These are phyloP conservation scores for Prosapia bicincta DNA, from an alignment of 2,888 invertebrate species.

Conservation along the genomic window DNA sequence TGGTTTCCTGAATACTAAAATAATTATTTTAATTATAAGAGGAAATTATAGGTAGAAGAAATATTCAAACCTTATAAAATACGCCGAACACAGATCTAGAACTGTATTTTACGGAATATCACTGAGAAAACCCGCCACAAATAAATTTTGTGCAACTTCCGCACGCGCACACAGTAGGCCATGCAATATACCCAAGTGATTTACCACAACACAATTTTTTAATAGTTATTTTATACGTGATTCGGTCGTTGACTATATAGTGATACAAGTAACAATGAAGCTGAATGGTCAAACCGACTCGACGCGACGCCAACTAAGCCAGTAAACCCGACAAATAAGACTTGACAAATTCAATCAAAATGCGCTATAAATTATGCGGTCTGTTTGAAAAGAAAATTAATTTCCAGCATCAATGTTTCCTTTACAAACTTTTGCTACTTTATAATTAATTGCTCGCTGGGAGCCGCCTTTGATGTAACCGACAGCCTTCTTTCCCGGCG, in stretches of 20 bases:
- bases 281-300: background rate
- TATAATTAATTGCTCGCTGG: background rate
- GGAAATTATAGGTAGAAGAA: too few species aligned
- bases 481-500: background rate
- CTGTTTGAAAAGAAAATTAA: slow-evolving; percentile 1
- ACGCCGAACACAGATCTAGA: too few species aligned
- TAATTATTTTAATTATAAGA: too few species aligned
- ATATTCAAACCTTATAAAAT: too few species aligned
- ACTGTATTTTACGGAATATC: too few species aligned
- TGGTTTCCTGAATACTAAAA: too few species aligned
- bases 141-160: too few species aligned
- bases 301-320: background rate
- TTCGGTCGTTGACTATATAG: background rate
- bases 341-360: background rate
- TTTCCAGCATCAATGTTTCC: background rate
- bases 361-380: background rate
- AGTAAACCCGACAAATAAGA: background rate
- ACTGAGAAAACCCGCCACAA: too few species aligned
- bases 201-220: too few species aligned
- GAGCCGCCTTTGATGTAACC: background rate
- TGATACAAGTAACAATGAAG: background rate
- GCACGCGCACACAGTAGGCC: too few species aligned
- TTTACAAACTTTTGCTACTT: background rate
- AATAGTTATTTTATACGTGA: too few species aligned
- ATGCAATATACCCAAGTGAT: too few species aligned